phyloP scores from a whole-genome alignment of 2,113 vertebrate genomes.

The Okapia johnstoni region DNA sequence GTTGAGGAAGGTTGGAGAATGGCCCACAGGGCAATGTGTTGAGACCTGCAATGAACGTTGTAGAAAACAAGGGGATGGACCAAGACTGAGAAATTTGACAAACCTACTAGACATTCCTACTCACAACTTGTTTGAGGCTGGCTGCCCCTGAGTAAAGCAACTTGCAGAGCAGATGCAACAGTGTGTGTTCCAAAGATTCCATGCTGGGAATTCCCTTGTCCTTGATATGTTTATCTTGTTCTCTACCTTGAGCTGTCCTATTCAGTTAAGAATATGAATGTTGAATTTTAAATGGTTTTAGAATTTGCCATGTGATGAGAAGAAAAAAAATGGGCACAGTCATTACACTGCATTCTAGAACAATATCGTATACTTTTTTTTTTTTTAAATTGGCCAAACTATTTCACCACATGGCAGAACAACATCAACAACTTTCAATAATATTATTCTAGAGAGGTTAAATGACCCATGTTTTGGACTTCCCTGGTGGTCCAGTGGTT shows the following conservation, averaged over 20 bases:
- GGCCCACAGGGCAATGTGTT: neutral
- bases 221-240: neutral
- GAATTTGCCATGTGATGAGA: neutral
- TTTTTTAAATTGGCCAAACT: neutral
- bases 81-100: neutral
- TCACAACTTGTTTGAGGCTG: neutral
- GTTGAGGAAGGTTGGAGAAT: neutral
- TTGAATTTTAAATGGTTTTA: neutral
- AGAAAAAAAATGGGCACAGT: neutral
- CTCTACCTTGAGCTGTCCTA: neutral
- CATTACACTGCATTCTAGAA: neutral
- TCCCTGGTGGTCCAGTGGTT: neutral
- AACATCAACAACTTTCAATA: neutral
- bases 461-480: neutral
- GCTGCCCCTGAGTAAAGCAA: neutral
- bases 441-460: neutral
- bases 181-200: rapidly evolving
- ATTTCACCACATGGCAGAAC: neutral
- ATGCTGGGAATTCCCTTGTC: neutral
- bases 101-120: too few species aligned
- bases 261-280: neutral
- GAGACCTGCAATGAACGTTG: neutral
- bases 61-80: neutral
- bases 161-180: neutral
- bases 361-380: neutral